Evolutionary conservation across 2,113 vertebrate genomes (phyloP), one percentile per base, ranked within the genome.

Genomic region (Rhadina sibilatrix): DNA sequence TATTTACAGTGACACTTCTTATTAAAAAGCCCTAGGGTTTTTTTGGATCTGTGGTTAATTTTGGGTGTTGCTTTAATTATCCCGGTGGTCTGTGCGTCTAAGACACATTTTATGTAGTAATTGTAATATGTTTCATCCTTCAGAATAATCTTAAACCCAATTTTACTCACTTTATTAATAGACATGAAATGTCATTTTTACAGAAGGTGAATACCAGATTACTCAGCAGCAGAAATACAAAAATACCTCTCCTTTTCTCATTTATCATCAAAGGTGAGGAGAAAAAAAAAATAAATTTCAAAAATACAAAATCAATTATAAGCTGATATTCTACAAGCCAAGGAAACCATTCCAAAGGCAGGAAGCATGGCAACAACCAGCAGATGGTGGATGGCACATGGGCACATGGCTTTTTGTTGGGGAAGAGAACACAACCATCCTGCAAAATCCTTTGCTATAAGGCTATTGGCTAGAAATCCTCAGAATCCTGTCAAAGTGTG

Each of bases 1-100:
- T 95, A 93, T 93, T 94, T 89, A 89, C 75, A 72, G 38, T 76
- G 77, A 94, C 70, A 84, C 75, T 94, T 84, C 60, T 40, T 89
- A 91, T 76, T 92, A 94, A 93, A n/a, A 93, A 79, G 7, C n/a
- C 37, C 17, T 21, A 37, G 15, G 5, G 0, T 4, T 27, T 64
- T 83, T 85, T 68, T 69, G 5, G 8, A 59, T 52, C 81, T 25
- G 0, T 42, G 54, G 50, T 37, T 85, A 3, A 1, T 61, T 91
- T 87, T 79, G 60, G 63, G 59, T 49, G 46, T 85, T 94, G 61
- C 46, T 87, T 82, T 87, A 74, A 84, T 82, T 89, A 89, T 82
- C 44, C 27, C 76, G n/a, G 59, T 33, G 22, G 85, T 69, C 87
- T 63, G 17, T 27, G 20, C 31, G 13, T 69, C 61, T 79, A 70